Base-by-base conservation (phyloP, 2,113 vertebrate genomes). In the Entelurus aequoreus region DNA sequence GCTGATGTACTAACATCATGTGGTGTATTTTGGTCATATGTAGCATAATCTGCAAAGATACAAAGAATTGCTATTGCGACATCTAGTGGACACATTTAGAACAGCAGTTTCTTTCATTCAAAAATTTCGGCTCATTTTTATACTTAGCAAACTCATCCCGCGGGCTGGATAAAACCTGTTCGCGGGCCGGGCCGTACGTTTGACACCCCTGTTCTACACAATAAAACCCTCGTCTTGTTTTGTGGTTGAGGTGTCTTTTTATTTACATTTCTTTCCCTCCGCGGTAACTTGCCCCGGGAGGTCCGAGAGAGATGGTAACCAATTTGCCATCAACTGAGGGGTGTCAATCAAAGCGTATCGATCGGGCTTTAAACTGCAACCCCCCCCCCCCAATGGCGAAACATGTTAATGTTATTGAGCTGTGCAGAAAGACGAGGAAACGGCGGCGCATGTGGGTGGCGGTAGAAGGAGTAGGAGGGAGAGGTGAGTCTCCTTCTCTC, bases 361-460 rank as follows among this genome's bases (percentile, higher is more conserved):
- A 90, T 84, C 54, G 6, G 50, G 66, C 72, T 80, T 84, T 84
- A 82, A 81, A 77, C 69, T 69, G 75, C 53, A 6, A 72, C 77
- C 83, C 69, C 64, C 19, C 19, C 19, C 19, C 19, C 54, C 78
- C 71, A 48, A 63, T 76, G 74, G 75, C 72, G 65, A 80, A 89
- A 84, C 80, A 84, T 84, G 82, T 81, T 87, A 78, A 88, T 89
- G 83, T 75, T 86, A 88, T 88, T 47, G 81, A 90, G 70, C 81
- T 16, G 65, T 6, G 48, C 8, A 55, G 69, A 79, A 77, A 76
- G 60, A 66, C 55, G 65, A 67, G 63, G 64, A 70, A 28, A 71
- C 62, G 53, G 68, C 64, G 53, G 68, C 60, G 62, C 63, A 63
- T 54, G 67, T 54, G 75, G 61, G 63, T 67, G 75, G 53, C 38